Conservation (phyloP, 2,888 invertebrate genomes). For the Meiosimyza decipiens region DNA sequence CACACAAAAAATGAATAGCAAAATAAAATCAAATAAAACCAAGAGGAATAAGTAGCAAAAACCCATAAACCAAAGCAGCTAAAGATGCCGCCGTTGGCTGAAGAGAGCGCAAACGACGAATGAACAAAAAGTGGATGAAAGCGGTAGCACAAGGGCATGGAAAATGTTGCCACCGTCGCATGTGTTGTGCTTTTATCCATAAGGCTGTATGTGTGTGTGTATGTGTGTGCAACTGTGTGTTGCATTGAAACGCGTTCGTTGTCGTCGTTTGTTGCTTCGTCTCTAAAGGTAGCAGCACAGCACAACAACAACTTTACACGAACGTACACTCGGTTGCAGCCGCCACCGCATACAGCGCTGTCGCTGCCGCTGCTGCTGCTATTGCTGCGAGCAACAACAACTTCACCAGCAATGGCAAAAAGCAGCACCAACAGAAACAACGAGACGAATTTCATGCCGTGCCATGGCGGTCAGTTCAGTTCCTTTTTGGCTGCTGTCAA, state of each 20-base stretch:
- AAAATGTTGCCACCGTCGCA: background rate
- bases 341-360: constrained; percentile 13
- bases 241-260: background rate
- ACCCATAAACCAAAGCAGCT: constrained; percentile 11
- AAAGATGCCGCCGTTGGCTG: background rate
- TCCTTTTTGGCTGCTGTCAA: constrained; percentile 67
- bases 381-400: background rate
- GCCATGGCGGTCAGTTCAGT: constrained; percentile 63
- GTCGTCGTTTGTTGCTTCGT: constrained; percentile 3
- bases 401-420: constrained; percentile 44
- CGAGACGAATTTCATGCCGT: constrained; percentile 60
- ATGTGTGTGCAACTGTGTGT: constrained; percentile 9
- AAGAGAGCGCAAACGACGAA: background rate
- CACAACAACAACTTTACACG: constrained; percentile 23
- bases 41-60: constrained; percentile 21
- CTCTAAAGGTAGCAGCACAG: constrained; percentile 24
- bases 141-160: background rate
- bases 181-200: background rate
- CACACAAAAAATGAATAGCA: background rate
- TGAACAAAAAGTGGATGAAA: background rate
- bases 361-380: background rate
- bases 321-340: constrained; percentile 16
- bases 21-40: background rate
- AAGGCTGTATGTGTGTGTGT: background rate
- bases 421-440: constrained; percentile 43